These are phyloP conservation scores for Pomatostomus ruficeps DNA, from an alignment of 2,113 vertebrate species.

Conservation along the genomic window DNA sequence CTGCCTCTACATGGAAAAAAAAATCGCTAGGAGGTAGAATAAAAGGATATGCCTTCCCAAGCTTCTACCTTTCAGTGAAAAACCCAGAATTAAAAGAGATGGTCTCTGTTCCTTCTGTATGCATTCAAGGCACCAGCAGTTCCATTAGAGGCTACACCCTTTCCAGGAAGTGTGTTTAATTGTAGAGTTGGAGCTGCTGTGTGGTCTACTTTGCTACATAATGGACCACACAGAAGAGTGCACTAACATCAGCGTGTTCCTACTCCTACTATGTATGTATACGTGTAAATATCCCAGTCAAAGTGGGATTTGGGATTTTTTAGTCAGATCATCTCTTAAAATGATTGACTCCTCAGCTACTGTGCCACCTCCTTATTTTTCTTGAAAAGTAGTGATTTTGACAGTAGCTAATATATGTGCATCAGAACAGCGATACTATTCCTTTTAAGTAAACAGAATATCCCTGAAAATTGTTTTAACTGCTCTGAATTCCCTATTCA, in stretches of 20 bases:
- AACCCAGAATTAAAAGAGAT: not conserved
- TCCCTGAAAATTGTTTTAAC: not conserved
- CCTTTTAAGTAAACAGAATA: not conserved
- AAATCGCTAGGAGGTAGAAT: not conserved
- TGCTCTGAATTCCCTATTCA: constrained; percentile 27
- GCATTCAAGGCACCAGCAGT: not conserved
- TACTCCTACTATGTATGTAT: not conserved
- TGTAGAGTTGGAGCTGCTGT: not conserved
- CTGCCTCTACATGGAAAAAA: not conserved
- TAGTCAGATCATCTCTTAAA: not conserved
- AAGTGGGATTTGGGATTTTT: not conserved
- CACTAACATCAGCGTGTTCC: accelerated
- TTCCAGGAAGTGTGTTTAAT: not conserved
- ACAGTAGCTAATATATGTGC: not conserved
- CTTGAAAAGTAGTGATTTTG: constrained; percentile 17
- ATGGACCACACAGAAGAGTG: not conserved
- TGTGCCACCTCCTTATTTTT: not conserved
- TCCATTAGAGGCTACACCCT: constrained; percentile 6
- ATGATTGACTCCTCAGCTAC: not conserved
- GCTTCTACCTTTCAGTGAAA: not conserved
- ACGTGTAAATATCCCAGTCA: not conserved
- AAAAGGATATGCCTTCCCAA: not conserved
- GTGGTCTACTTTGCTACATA: not conserved
- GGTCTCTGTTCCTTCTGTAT: not conserved
- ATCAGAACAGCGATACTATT: not conserved